Evolutionary conservation across 2,113 vertebrate species (phyloP), one percentile per base, ranked within the genome.

Genomic region (Porphyrio hochstetteri): DNA sequence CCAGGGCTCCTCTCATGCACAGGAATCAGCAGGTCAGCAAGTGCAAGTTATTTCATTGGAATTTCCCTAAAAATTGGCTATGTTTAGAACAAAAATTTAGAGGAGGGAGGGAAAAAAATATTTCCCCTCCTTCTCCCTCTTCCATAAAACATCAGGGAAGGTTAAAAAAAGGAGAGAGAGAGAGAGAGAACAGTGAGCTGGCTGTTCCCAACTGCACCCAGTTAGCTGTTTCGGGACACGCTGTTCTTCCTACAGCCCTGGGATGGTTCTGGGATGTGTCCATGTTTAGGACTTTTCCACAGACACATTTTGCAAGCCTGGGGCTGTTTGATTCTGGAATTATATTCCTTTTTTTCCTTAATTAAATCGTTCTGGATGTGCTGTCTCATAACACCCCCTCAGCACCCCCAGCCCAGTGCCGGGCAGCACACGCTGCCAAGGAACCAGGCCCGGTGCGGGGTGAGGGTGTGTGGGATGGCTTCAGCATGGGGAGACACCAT

Each of bases 211-310:
- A 64, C 11, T 13, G 70, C 93, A 57, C 65, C 50, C 95, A 79
- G 71, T 11, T 29, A 77, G 82, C 40, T 70, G 69, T 38, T 55
- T 35, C 17, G 28, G 88, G 74, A 94, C 95, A 79, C 3, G 6
- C 82, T 93, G 93, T 96, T 91, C 96, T 56, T 48, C 65, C 29
- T 5, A 11, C 57, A 48, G 9, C 65, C 75, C 42, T 1, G 48
- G 63, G 93, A 56, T 68, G 61, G 38, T 84, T 6, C 5, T 69
- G 78, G 79, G 70, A 38, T 40, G 7, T 65, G 29, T 4, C 85
- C 71, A n/a, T 10, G 71, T 35, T 82, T 11, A 94, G 87, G 92
- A 31, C 90, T 84, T 78, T 75, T 88, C 95, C 95, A 86, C 92
- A 81, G 63, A 70, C 64, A 42, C 74, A 24, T 36, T 20, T 12